Base-by-base conservation (phyloP, 2,888 invertebrate genomes). In the Drosophila paracracens region DNA sequence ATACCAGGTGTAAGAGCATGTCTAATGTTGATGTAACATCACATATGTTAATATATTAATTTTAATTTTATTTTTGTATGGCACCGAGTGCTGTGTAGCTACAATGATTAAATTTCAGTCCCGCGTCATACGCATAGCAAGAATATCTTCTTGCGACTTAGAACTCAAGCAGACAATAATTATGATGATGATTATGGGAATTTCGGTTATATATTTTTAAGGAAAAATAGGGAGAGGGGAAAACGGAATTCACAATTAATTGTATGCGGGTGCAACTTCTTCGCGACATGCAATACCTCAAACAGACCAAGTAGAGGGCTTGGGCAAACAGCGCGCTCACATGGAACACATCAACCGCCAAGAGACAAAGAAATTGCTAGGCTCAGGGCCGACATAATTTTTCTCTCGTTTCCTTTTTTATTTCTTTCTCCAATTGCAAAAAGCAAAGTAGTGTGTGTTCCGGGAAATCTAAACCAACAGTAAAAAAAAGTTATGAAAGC, bases 261-360 rank as follows among this genome's bases (percentile, higher is more conserved):
- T 74, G 68, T 70, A 82, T 74, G 71, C 81, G 70, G 66, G 13
- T 78, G 76, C 80, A 82, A 64, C 64, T 64, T 50, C 53, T 58
- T 31, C 21, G 7, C 21, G 52, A 67, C 69, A 70, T 72, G 56
- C 78, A 74, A 56, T 53, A 27, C 54, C 60, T 56, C 18, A n/a
- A 40, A 54, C 29, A 50, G 38, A 50, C 46, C 59, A 57, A 38
- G 64, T 54, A 27, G 38, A 21, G 21, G 60, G 48, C 35, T 31
- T 38, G 33, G 46, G 53, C 50, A 74, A 62, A 70, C 73, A 75
- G 33, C 54, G 70, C 61, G 57, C 66, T 61, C 13, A 46, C 43
- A 46, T 65, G 62, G 52, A 54, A 54, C 21, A 43, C 50, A 54
- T 38, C 38, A 62, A 61, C 54, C 18, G 35, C 43, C 46, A 53